Percentiles rank a stretch among this genome's conserved stretches.
These are phyloP conservation scores for Amphiprion clarkii DNA, from an alignment of 2,797 vertebrate species.

Conservation along the genomic window DNA sequence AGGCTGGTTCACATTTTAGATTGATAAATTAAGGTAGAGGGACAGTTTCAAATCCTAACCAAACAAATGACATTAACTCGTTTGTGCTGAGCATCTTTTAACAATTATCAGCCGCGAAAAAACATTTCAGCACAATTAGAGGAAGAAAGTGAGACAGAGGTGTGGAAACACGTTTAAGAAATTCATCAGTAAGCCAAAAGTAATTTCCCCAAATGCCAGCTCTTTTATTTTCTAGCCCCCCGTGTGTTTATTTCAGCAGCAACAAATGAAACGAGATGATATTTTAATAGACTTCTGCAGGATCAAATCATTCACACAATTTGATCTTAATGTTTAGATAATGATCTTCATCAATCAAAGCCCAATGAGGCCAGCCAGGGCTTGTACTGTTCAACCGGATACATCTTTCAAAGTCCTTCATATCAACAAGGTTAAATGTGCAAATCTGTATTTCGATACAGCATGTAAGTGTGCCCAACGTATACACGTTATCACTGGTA, in stretches of 20 bases:
- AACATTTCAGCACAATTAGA: neutral
- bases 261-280: constrained; percentile 1
- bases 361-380: neutral
- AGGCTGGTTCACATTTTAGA: constrained; percentile 14
- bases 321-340: constrained; percentile 20
- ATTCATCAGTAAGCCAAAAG: neutral
- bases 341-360: constrained; percentile 19
- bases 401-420: neutral
- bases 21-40: neutral
- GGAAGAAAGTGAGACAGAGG: neutral
- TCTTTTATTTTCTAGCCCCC: neutral
- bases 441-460: neutral
- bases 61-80: neutral
- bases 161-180: neutral
- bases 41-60: neutral
- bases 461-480: neutral
- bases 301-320: neutral
- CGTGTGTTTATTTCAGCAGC: constrained; percentile 13
- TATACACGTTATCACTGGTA: neutral
- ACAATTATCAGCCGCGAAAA: neutral
- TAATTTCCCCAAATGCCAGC: neutral
- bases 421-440: neutral
- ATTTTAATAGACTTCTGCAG: constrained; percentile 25
- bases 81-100: neutral
- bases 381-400: neutral